Percentiles rank a stretch among this genome's conserved stretches.
phyloP scores from a whole-genome alignment of 2,888 invertebrate genomes.

The Stratiomys singularior region DNA sequence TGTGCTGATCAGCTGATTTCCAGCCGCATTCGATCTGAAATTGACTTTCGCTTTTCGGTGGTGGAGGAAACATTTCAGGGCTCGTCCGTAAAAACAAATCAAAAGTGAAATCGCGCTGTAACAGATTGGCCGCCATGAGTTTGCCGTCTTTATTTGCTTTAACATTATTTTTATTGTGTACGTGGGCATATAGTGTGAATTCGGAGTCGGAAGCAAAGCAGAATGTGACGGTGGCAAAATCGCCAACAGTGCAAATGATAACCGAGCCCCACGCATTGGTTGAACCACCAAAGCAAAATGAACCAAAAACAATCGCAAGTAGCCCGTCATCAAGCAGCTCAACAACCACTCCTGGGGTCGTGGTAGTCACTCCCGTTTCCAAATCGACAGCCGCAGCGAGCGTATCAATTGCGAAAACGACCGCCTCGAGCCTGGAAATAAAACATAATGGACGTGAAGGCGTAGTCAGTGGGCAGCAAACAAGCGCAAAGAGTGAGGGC shows the following conservation, averaged over 20 bases:
- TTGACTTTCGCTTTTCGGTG: neutral
- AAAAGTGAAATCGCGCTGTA: conserved; percentile 22
- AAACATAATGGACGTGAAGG: conserved; percentile 17
- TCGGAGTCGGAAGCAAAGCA: neutral
- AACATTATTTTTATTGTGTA: neutral
- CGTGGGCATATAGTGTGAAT: neutral
- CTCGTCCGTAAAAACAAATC: neutral
- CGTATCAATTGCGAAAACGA: neutral
- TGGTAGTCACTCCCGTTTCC: neutral
- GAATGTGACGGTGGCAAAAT: conserved; percentile 23
- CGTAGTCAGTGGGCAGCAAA: neutral
- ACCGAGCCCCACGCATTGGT: neutral
- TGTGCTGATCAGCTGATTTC: neutral
- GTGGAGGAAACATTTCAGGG: neutral
- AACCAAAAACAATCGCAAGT: neutral
- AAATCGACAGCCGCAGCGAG: neutral
- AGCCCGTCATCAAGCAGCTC: neutral
- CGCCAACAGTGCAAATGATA: neutral
- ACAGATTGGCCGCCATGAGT: neutral
- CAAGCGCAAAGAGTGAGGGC: neutral
- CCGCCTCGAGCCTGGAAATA: neutral
- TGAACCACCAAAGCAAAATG: conserved; percentile 10
- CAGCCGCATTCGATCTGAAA: neutral
- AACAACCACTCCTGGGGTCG: neutral
- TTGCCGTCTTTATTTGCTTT: neutral